Base-by-base conservation (phyloP, 2,113 vertebrate species). In the Procavia capensis region DNA sequence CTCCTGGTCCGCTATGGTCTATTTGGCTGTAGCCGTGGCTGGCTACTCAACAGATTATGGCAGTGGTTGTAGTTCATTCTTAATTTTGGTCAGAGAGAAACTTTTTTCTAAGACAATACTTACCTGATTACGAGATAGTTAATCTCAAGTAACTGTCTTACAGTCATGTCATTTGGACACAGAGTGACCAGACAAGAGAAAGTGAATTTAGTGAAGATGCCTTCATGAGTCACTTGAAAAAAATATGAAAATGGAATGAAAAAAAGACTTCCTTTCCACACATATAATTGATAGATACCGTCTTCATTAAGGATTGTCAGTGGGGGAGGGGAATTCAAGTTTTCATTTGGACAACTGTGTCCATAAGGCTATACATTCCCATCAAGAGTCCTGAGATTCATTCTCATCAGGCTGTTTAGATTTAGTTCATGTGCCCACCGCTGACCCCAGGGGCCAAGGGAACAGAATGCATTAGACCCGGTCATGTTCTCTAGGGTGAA, bases 331-430 rank as follows among this genome's bases (percentile, higher is more conserved):
- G 70, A 66, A 25, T 63, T 81, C 66, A 70, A 17, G 8, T 31
- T 72, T 90, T 88, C n/a, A 34, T 95, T 87, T 90, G 39, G 64
- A 66, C 92, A 93, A 59, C 84, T 57, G 5, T 87, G 45, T 85
- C 39, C 47, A 5, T 36, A 47, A 63, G 3, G 6, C 20, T 68
- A 17, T 75, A 24, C 47, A 54, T 78, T 78, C 64, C 54, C 45
- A 59, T 81, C 54, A 39, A 54, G 36, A 68, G 14, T 81, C 17
- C 75, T 96, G 43, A 8, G 14, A 39, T 70, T 17, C 36, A 87
- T 16, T 36, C 20, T 72, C 31, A 75, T n/a, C 84, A 41, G 34
- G 82, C 25, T 81, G n/a, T 70, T 81, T n/a, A 54, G 29, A 2
- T 39, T 96, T 91, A 81, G 86, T 43, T 90, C 63, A 6, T 20